Evolutionary conservation across 2,888 invertebrate genomes (phyloP).

Genomic region (Callimorpha dominula): DNA sequence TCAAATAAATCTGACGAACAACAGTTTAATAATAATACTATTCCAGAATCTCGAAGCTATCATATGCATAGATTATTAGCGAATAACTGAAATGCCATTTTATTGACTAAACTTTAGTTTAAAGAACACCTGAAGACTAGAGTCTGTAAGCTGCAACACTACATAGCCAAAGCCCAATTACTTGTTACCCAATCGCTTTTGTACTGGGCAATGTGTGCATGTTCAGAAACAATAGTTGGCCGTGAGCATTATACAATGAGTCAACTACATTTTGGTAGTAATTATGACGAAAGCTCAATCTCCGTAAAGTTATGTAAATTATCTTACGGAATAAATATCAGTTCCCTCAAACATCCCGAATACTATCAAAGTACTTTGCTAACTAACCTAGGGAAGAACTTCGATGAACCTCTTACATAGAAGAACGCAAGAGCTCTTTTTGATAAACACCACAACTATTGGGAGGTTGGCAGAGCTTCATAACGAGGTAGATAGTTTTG

Average conservation of each 20-base stretch:
- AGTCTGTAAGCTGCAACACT: background rate
- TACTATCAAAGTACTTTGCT: too few relatives aligned
- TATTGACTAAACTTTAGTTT: background rate
- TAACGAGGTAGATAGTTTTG: too few relatives aligned
- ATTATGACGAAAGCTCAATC: conserved; percentile 25
- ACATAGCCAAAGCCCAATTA: conserved; percentile 30
- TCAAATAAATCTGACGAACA: too few relatives aligned
- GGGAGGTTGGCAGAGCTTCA: too few relatives aligned
- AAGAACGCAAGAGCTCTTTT: too few relatives aligned
- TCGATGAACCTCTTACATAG: too few relatives aligned
- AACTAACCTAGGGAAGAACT: too few relatives aligned
- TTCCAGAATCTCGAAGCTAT: too few relatives aligned
- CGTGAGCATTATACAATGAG: conserved; percentile 28
- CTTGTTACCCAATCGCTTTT: conserved; percentile 25
- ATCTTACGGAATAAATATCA: conserved; percentile 1
- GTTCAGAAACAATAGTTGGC: conserved; percentile 37
- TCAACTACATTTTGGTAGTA: conserved; percentile 31
- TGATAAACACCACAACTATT: too few relatives aligned
- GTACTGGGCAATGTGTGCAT: conserved; percentile 37
- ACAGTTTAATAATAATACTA: too few relatives aligned
- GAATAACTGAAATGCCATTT: background rate
- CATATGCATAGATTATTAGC: too few relatives aligned
- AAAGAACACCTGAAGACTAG: background rate
- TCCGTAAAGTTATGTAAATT: background rate
- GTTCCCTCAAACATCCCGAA: background rate